Percentiles rank a stretch among this genome's conserved stretches.
phyloP scores from a whole-genome alignment of 2,888 invertebrate species.

The Ophioninae sp. region DNA sequence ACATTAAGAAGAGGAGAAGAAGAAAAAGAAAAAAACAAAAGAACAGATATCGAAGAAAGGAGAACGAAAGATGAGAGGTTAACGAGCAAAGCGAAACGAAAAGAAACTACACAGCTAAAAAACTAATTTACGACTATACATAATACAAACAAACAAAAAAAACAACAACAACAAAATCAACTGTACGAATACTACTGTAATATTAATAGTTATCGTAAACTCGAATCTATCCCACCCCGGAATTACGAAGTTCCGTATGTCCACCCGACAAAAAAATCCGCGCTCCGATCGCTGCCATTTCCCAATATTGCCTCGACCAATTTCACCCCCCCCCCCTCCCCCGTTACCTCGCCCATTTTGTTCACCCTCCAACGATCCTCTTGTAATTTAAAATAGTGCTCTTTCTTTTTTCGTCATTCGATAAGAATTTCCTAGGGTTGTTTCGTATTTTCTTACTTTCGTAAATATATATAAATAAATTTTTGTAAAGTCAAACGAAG shows the following conservation, averaged over 20 bases:
- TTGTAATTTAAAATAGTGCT: constrained; percentile 76
- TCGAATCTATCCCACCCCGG: constrained; percentile 71
- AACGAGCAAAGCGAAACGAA: constrained; percentile 61
- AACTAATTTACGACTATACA: constrained; percentile 78
- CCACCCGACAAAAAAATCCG: background rate
- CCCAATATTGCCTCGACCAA: background rate
- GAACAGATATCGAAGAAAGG: constrained; percentile 64
- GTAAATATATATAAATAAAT: constrained; percentile 75
- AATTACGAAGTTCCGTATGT: constrained; percentile 59
- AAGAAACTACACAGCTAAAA: constrained; percentile 73
- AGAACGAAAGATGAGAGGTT: constrained; percentile 60
- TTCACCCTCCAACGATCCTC: constrained; percentile 56
- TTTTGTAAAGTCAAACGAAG: constrained; percentile 74
- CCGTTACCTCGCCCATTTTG: constrained; percentile 43
- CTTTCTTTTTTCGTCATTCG: constrained; percentile 74
- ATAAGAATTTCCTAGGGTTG: constrained; percentile 78
- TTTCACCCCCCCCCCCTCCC: constrained; percentile 52
- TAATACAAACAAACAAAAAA: constrained; percentile 70
- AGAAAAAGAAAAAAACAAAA: background rate
- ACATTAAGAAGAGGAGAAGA: constrained; percentile 39
- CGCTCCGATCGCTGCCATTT: constrained; percentile 4
- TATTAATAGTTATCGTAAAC: constrained; percentile 80
- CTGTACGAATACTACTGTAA: constrained; percentile 80
- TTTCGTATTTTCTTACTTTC: constrained; percentile 81
- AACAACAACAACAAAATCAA: constrained; percentile 72